Percentiles rank a stretch among this genome's conserved stretches.
phyloP scores from a whole-genome alignment of 2,888 invertebrate species.

The Drosophila siamana region DNA sequence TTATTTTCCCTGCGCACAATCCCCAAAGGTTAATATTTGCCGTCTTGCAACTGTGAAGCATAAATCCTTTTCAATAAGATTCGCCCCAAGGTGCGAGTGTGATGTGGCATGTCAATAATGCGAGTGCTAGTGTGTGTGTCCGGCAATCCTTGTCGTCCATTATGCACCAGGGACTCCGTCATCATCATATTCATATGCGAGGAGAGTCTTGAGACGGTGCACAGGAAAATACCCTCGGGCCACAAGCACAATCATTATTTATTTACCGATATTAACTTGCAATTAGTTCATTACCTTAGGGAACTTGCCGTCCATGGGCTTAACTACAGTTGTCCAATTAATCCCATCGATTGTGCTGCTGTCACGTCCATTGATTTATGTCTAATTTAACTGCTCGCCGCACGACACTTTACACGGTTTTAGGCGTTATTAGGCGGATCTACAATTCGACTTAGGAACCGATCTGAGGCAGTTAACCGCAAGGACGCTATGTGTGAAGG shows the following conservation, averaged over 20 bases:
- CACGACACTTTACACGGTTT: background rate
- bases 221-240: constrained; percentile 40
- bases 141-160: constrained; percentile 39
- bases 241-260: constrained; percentile 60
- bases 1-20: constrained; percentile 38
- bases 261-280: constrained; percentile 73
- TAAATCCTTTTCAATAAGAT: constrained; percentile 66
- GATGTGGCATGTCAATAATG: constrained; percentile 59
- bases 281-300: constrained; percentile 67
- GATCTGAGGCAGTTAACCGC: background rate
- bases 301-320: constrained; percentile 30
- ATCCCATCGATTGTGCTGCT: constrained; percentile 6
- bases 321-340: constrained; percentile 5
- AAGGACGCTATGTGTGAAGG: too few relatives aligned
- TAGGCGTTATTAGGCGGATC: background rate
- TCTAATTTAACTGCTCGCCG: background rate
- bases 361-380: constrained; percentile 16
- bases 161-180: constrained; percentile 49
- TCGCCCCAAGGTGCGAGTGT: constrained; percentile 52
- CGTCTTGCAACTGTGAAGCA: constrained; percentile 57
- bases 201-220: constrained; percentile 14
- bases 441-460: background rate
- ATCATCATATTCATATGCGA: constrained; percentile 31
- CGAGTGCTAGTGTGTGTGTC: too few relatives aligned
- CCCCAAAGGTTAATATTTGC: constrained; percentile 67